These are phyloP conservation scores for Gymnothorax javanicus DNA, from an alignment of 2,797 vertebrate genomes.

Conservation along the genomic window DNA sequence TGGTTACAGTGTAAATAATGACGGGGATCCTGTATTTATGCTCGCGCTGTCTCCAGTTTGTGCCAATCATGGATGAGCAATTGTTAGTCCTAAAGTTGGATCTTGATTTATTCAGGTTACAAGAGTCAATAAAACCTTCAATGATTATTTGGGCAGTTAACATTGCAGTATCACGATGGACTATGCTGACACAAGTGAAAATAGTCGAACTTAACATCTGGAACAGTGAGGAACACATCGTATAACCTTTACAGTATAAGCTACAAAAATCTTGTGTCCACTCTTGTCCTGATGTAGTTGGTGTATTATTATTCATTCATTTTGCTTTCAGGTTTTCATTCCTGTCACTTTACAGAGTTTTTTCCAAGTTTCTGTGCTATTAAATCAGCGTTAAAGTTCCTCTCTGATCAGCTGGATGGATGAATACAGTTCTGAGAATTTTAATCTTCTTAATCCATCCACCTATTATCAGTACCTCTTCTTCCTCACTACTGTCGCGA, in stretches of 20 bases:
- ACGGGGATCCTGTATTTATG: too few species aligned
- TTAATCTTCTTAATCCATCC: slow-evolving; percentile 20
- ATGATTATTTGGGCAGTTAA: neutral
- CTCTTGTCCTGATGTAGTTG: neutral
- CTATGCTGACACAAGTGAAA: neutral
- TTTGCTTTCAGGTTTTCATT: neutral
- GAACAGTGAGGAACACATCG: neutral
- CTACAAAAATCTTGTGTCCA: neutral
- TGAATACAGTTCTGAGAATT: slow-evolving; percentile 35
- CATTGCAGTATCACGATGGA: neutral
- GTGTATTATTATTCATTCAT: neutral
- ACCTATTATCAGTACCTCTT: too few species aligned
- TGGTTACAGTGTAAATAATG: too few species aligned
- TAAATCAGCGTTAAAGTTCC: neutral
- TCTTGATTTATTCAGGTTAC: neutral
- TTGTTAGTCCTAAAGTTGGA: neutral
- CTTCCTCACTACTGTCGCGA: too few species aligned
- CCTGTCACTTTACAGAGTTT: neutral
- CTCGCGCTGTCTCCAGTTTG: too few species aligned
- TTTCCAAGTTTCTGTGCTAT: neutral
- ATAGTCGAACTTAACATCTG: neutral
- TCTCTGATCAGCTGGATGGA: slow-evolving; percentile 15
- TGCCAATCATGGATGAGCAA: too few species aligned
- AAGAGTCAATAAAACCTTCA: neutral
- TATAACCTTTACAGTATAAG: too few species aligned